Base-by-base conservation (phyloP, 2,113 vertebrate genomes). In the Sarotherodon lohbergeri region DNA sequence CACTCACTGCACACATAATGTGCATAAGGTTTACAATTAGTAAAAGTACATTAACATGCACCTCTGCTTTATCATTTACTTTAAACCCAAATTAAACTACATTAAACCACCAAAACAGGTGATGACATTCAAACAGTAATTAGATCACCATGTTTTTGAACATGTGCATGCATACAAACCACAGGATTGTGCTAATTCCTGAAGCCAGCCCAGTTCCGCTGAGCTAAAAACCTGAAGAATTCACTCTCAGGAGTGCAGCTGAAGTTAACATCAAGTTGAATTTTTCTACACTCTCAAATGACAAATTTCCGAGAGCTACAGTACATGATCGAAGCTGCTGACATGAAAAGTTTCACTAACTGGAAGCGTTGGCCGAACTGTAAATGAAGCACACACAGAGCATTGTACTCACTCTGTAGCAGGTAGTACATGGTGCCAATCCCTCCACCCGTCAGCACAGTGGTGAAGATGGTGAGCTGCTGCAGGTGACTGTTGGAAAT, bases 301-400 rank as follows among this genome's bases (percentile, higher is more conserved):
- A 36, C 59, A 61, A 29, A 19, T 34, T 2, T 63, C 0, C 4
- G 59, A 0, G 0, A 1, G 59, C 5, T 0, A 4, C 59, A 36
- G 59, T 4, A 3, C 17, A 1, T 0, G 17, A 63, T 10, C 3
- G 9, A 63, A 63, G 32, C 59, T 36, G 59, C 59, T 63, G 59
- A 63, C 36, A 63, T 0, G 5, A 63, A 63, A 63, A 0, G 17
- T 36, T 36, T 3, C 32, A 7, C 9, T 36, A 63, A 7, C 4
- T 13, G 41, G 41, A 43, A 13, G 41, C 41, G 12, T 43, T 2
- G 11, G 41, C 39, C 41, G 3, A 41, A 12, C 59, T 63, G 59
- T 19, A n/a, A 19, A 63, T 0, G 5, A 34, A 63, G 59, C 59
- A 36, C 5, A 2, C 0, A 6, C 29, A 2, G 59, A 63, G 32